phyloP scores from a whole-genome alignment of 2,888 invertebrate species.

The Tetragnatha montana region DNA sequence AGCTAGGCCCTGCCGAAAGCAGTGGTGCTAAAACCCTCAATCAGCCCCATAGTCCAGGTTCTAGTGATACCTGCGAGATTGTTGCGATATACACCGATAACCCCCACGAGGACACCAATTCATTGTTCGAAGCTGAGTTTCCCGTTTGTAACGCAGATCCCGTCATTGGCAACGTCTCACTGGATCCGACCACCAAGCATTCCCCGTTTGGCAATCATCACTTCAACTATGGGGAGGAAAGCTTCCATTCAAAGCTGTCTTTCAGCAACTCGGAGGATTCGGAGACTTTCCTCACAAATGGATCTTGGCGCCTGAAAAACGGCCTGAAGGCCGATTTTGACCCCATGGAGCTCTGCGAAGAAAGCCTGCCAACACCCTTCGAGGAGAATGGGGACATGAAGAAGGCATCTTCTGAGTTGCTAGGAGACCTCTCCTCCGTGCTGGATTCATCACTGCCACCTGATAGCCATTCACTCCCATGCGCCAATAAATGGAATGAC shows the following conservation, averaged over 20 bases:
- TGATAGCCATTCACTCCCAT: slow-evolving; percentile 23
- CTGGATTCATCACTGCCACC: slow-evolving; percentile 36
- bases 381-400: neutral
- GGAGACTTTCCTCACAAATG: slow-evolving; percentile 7
- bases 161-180: neutral
- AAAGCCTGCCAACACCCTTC: neutral
- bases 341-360: slow-evolving; percentile 20
- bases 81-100: neutral
- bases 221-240: neutral
- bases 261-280: slow-evolving; percentile 16
- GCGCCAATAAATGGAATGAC: slow-evolving; percentile 35
- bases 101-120: neutral
- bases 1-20: neutral
- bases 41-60: neutral
- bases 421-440: slow-evolving; percentile 32
- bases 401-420: slow-evolving; percentile 1
- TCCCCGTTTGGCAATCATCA: slow-evolving; percentile 4
- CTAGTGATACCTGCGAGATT: neutral
- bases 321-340: neutral
- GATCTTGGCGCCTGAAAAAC: neutral
- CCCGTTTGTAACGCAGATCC: neutral
- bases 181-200: slow-evolving; percentile 13
- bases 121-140: neutral
- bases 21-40: neutral
- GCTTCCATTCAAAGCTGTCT: slow-evolving; percentile 18